These are phyloP conservation scores for Gnathonemus longibarbis DNA, from an alignment of 2,113 vertebrate genomes.

Conservation along the genomic window DNA sequence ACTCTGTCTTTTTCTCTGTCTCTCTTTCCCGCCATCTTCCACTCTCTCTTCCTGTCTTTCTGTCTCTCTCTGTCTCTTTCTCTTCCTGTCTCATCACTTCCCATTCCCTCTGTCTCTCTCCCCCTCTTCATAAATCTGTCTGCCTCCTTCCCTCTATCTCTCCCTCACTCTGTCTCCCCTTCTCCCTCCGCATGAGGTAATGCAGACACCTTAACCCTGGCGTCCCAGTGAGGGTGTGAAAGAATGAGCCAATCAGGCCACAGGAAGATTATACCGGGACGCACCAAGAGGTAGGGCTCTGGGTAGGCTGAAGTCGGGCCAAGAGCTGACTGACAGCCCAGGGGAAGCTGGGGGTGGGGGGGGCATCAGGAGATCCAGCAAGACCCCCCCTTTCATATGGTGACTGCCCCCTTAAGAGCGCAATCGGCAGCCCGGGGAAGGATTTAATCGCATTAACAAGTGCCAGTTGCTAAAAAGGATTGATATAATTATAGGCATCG, in stretches of 20 bases:
- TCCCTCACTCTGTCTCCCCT: not conserved
- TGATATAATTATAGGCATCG: conserved; percentile 21
- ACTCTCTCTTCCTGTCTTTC: not conserved
- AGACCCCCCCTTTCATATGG: not conserved
- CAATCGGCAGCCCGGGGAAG: not conserved
- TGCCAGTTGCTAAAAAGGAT: conserved; percentile 20
- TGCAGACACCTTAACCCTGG: not conserved
- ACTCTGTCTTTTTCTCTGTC: not conserved
- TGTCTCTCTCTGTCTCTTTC: not conserved
- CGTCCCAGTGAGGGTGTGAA: conserved; percentile 27
- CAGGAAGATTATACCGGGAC: conserved; percentile 44
- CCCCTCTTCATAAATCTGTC: not conserved
- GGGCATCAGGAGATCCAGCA: not conserved
- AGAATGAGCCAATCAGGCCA: conserved; percentile 55
- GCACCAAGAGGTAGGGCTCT: conserved; percentile 27
- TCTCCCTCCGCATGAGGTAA: not conserved
- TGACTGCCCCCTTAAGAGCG: not conserved
- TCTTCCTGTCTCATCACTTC: not conserved
- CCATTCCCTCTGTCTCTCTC: not conserved
- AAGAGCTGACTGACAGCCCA: not conserved
- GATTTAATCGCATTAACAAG: conserved; percentile 25
- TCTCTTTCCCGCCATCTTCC: not conserved
- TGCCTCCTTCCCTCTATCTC: not conserved
- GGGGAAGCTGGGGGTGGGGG: not conserved
- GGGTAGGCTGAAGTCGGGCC: not conserved